These are phyloP conservation scores for Acropora yongei DNA, from an alignment of 64 coral and sea anemone genomes.

Conservation along the genomic window DNA sequence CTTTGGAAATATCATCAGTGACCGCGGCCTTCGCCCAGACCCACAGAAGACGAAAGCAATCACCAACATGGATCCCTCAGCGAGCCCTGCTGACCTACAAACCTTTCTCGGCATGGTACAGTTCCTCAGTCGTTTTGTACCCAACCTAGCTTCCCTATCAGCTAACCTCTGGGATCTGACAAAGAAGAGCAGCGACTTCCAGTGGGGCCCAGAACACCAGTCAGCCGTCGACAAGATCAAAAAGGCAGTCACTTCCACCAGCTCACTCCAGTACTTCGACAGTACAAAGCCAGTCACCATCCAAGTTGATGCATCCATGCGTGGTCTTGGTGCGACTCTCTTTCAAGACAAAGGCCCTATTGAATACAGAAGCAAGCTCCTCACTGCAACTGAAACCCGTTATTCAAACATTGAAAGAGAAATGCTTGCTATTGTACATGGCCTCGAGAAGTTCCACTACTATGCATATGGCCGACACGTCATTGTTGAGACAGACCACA, in stretches of 20 bases:
- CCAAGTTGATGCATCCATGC: conserved; percentile 57
- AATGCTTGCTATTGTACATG: too few relatives aligned
- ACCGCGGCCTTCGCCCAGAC: conserved; percentile 37
- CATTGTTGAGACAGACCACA: too few relatives aligned
- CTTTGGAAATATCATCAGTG: conserved; percentile 67
- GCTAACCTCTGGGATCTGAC: conserved; percentile 57
- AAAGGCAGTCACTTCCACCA: conserved; percentile 35
- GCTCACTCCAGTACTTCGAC: conserved; percentile 64
- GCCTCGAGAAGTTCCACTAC: too few relatives aligned
- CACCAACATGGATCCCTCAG: conserved; percentile 67
- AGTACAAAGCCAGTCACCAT: conserved; percentile 58
- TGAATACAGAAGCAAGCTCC: conserved; percentile 64
- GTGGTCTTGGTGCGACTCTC: conserved; percentile 55
- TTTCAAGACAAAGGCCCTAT: conserved; percentile 52
- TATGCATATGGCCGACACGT: too few relatives aligned
- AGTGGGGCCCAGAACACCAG: conserved; percentile 60
- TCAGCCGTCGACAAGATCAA: conserved; percentile 58
- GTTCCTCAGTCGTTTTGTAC: conserved; percentile 61
- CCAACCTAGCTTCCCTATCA: conserved; percentile 51
- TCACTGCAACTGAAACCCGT: conserved; percentile 50
- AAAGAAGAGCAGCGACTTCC: too few relatives aligned
- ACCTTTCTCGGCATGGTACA: conserved; percentile 75
- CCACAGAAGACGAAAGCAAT: conserved; percentile 70
- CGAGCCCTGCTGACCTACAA: conserved; percentile 57
- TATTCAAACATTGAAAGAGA: conserved; percentile 68